A percentile compares a stretch with the other conserved stretches of the same genome.
phyloP scores from a whole-genome alignment of 1,140 invertebrate species.

The Brachionus angularis region DNA sequence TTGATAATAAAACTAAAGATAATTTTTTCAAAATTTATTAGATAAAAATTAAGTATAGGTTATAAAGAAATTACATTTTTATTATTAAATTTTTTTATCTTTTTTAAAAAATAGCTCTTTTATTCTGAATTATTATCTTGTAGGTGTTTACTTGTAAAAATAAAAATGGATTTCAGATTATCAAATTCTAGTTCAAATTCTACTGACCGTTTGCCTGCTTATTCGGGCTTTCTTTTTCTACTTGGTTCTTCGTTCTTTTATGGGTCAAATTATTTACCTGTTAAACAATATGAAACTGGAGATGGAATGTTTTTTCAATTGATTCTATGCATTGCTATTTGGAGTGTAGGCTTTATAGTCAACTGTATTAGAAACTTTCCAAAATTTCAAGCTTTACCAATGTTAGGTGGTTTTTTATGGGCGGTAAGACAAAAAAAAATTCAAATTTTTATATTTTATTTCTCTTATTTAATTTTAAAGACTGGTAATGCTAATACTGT shows the following conservation, averaged over 20 bases:
- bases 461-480: neutral
- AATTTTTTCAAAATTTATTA: too few relatives aligned
- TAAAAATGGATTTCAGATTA: neutral
- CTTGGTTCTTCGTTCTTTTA: constrained; percentile 48
- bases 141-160: too few relatives aligned
- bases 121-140: too few relatives aligned
- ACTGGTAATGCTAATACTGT: constrained; percentile 57
- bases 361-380: constrained; percentile 47
- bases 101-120: too few relatives aligned
- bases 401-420: constrained; percentile 56
- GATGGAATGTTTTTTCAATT: constrained; percentile 60
- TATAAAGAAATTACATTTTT: too few relatives aligned
- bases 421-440: neutral
- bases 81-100: too few relatives aligned
- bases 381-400: constrained; percentile 52
- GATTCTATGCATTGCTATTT: constrained; percentile 53
- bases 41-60: too few relatives aligned
- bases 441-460: neutral
- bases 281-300: constrained; percentile 58
- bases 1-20: too few relatives aligned
- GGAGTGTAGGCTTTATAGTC: constrained; percentile 51
- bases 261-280: constrained; percentile 58
- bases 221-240: constrained; percentile 13
- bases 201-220: too few relatives aligned
- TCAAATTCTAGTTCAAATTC: too few relatives aligned